phyloP scores from a whole-genome alignment of 1,140 invertebrate species.

The Telenomus remus region DNA sequence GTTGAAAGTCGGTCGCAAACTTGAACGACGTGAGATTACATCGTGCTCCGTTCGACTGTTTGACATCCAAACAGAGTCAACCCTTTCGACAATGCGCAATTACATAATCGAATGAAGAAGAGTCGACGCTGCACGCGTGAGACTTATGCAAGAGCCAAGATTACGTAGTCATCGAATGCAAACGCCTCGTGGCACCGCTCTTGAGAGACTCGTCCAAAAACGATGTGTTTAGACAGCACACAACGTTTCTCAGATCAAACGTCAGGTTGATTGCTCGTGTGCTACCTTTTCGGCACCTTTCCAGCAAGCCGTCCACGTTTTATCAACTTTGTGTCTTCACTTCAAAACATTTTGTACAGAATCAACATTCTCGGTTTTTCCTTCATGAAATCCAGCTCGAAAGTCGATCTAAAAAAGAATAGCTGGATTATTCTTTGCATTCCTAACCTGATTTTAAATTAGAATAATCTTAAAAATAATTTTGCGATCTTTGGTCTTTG shows the following conservation, averaged over 20 bases:
- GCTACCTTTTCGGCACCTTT: constrained; percentile 17
- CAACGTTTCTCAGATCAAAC: constrained; percentile 67
- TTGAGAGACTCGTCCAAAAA: constrained; percentile 32
- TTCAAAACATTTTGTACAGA: too few species aligned
- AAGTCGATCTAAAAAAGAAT: too few species aligned
- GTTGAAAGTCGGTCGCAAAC: constrained; percentile 18
- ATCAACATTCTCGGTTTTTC: too few species aligned
- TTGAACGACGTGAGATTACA: constrained; percentile 27
- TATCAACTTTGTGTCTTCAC: too few species aligned
- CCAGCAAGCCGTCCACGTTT: too few species aligned
- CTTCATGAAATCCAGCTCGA: too few species aligned
- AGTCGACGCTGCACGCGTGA: background rate
- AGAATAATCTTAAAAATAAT: too few species aligned
- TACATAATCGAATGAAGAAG: constrained; percentile 40
- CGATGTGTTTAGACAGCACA: constrained; percentile 38
- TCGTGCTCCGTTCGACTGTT: constrained; percentile 24
- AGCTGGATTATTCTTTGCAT: too few species aligned
- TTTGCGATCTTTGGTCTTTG: too few species aligned
- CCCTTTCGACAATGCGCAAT: constrained; percentile 28
- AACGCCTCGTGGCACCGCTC: constrained; percentile 11
- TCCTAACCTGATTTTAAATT: too few species aligned
- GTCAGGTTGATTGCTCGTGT: constrained; percentile 61
- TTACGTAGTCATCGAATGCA: constrained; percentile 31
- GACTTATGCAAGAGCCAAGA: constrained; percentile 13
- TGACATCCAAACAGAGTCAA: constrained; percentile 33